Base-by-base conservation (phyloP, 1,140 invertebrate species). In the Anoplophora glabripennis region DNA sequence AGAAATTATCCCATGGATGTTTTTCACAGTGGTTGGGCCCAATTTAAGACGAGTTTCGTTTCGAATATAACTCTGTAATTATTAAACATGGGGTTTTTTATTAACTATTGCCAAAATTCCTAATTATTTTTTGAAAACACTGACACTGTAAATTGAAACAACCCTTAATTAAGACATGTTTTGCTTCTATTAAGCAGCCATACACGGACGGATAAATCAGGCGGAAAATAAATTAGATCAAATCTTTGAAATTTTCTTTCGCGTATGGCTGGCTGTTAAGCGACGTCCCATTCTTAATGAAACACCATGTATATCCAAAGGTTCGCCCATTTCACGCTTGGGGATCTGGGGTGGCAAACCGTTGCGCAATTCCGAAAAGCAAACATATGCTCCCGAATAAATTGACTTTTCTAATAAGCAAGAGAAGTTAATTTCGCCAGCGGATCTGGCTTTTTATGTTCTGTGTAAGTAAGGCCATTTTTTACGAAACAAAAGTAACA, bases 361-460 rank as follows among this genome's bases (percentile, higher is more conserved):
- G 12, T 18, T 18, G 44, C 18, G 44, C 44, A 28, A 46, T 46
- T 46, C 44, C 44, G 44, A 46, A 46, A 46, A 15, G 15, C 15
- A 15, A 44, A 52, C 57, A 59, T 59, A 59, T 59, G 57, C 47
- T 45, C 11, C 40, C 17, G 33, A 45, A 59, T 59, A 59, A 59
- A 59, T 59, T 52, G 57, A 57, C 57, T 59, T 51, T 42, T 33
- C 46, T 52, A 59, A 51, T 51, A 59, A 52, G 36, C 45, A 37
- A 34, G 36, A 37, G 35, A 59, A 48, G 33, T 53, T 49, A 59
- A 49, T 59, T 59, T 59, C 34, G 38, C 46, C 36, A 46, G 44
- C 44, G 18, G 12, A 46, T 46, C 44, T 46, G 15, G 44, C 28
- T 46, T 46, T 46, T 46, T 46, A 17, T 17, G n/a, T 28, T 28